Evolutionary conservation across 1,140 invertebrate species (phyloP), one percentile per base, ranked within the genome.

Genomic region (Drepana arcuata): DNA sequence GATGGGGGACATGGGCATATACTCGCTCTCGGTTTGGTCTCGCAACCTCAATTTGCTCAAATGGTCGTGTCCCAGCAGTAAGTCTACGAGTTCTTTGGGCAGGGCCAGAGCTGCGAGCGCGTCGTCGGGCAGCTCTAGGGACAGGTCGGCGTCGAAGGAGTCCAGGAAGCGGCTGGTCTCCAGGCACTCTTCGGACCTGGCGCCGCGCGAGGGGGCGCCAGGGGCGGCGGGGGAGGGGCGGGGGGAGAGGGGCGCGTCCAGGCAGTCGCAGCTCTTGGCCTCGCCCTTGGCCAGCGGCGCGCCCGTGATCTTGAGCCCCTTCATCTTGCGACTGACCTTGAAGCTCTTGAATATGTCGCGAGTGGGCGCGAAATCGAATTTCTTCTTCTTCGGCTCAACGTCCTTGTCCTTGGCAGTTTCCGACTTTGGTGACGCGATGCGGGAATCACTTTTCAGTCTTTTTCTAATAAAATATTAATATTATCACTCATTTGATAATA

Each of bases 361-460:
- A 0, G 71, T 68, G n/a, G 77, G 77, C 5, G 72, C 66, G 57
- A 78, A 78, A 42, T 74, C 72, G 53, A 77, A 77, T 13, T 56
- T 54, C 44, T 81, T 81, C 54, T 80, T 80, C 25, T 81, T 78
- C 0, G 70, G 66, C 15, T 81, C 71, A 2, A 72, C 56, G 44
- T 78, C 68, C 34, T 77, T 67, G 46, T 55, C 70, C 31, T 74
- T 74, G 9, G 68, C 16, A 0, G 55, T 59, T 21, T 72, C 71
- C 0, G 63, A 67, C 52, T 81, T 78, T 0, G 74, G 66, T 1
- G 73, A 71, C 16, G 49, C 59, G 5, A 47, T 34, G 18, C 73
- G 71, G 3, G 77, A 77, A 39, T 81, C 77, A 49, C 77, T 81
- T 58, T 78, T 81, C 33, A 81, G 62, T 45, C 77, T 64, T 60